Evolutionary conservation across 1,140 invertebrate genomes (phyloP).

Genomic region (Tenebrio molitor): DNA sequence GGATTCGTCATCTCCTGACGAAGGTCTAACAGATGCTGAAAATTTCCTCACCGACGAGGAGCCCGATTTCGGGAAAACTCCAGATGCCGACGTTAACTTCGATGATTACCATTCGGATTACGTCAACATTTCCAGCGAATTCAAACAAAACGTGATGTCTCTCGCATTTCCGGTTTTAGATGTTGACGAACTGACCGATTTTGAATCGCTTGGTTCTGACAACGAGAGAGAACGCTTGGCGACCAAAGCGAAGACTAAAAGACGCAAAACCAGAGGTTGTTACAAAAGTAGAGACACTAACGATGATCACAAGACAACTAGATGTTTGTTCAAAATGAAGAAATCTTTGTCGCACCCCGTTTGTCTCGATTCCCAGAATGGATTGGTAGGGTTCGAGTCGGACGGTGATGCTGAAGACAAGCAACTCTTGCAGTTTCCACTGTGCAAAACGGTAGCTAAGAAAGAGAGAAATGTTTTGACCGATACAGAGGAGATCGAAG

Average conservation of each 20-base stretch:
- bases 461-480: neutral
- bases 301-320: neutral
- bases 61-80: conserved; percentile 20
- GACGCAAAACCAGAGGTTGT: conserved; percentile 24
- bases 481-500: no score
- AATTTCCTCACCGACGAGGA: conserved; percentile 52
- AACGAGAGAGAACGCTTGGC: conserved; percentile 53
- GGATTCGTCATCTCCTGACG: neutral
- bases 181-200: conserved; percentile 62
- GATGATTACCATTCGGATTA: conserved; percentile 43
- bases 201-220: conserved; percentile 64
- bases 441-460: no score
- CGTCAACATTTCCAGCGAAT: conserved; percentile 15
- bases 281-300: conserved; percentile 7
- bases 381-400: neutral
- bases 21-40: conserved; percentile 55
- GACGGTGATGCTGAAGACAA: conserved; percentile 6
- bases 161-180: neutral
- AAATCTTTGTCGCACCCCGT: conserved; percentile 13
- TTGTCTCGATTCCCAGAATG: neutral
- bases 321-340: neutral
- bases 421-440: neutral
- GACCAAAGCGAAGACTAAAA: conserved; percentile 53
- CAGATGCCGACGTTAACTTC: conserved; percentile 55
- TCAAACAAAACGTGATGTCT: neutral